Evolutionary conservation across 2,113 vertebrate genomes (phyloP), one percentile per base, ranked within the genome.

Genomic region (Cyprinodon tularosa): DNA sequence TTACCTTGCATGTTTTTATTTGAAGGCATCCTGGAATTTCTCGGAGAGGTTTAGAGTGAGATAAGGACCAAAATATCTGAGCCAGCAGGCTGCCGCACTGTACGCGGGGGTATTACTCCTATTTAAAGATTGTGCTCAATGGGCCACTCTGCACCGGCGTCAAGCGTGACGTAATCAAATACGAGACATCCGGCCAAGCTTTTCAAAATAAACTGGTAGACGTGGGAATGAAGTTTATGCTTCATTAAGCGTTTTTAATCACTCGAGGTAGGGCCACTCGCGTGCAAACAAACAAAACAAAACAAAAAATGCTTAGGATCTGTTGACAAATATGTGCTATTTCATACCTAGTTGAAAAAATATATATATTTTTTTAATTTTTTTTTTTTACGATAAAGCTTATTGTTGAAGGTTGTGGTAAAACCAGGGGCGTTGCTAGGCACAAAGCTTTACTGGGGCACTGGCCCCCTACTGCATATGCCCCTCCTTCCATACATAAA

Each of bases 1-100:
- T 86, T 89, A 93, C 94, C 94, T 92, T 94, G 94, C 39, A 76
- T 12, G 14, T 91, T 91, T 76, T 84, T 60, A 74, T 82, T 88
- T 15, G 93, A 91, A 86, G 94, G 93, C 94, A 94, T 94, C 77
- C 74, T 80, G 78, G 65, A 42, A 40, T 65, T 62, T 85, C 29
- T 82, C 12, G 68, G 76, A 13, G 39, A 4, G 2, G 42, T 50
- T 4, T 53, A 48, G 59, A 65, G 22, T 62, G 74, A 76, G 66
- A 72, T 48, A 86, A 38, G 66, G 14, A 37, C n/a, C 45, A 63
- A 68, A 15, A 75, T 75, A 67, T 77, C 74, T 74, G 22, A 66
- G 80, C 36, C 83, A 70, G 22, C 62, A 44, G 74, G 69, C 71
- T 79, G 10, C 77, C 59, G 77, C 79, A 73, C 74, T 62, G 78